Base-by-base conservation (phyloP, 2,888 invertebrate species). In the Ariolimax columbianus region DNA sequence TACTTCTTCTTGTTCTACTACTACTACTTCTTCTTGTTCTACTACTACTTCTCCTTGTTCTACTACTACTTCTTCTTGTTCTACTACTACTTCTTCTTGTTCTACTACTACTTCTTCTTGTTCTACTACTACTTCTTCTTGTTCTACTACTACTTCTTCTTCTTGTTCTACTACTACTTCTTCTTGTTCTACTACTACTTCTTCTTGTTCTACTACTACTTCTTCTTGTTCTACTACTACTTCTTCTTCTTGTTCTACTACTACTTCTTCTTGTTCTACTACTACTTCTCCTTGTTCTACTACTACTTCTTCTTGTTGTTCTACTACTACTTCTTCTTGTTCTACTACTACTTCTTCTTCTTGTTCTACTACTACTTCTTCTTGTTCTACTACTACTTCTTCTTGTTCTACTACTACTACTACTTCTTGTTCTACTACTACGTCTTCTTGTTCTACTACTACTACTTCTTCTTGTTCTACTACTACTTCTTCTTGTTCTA, bases 61-160 rank as follows among this genome's bases (percentile, higher is more conserved):
- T 72, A 26, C 72, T 63, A 26, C 63, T 63, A 26, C n/a, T 63
- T 26, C 26, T 63, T 19, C n/a, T 63, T 63, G 6, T 63, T 19
- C 63, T 63, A 26, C 6, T 63, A 6, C 11, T 63, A 7, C 11
- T 63, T 19, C 63, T 63, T 19, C 26, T 63, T 19, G 6, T 63
- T 26, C 26, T 63, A 26, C 63, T 63, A 7, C 63, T 63, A 26
- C 6, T 63, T 63, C 63, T 63, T 19, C 63, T 63, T 19, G 6
- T 63, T 26, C n/a, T 63, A 26, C 63, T 63, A 26, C 63, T 63
- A 63, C 6, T 63, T 19, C 11, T 63, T 26, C 63, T 63, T n/a
- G n/a, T n/a, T 19, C 63, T 63, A 26, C 63, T 63, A 63, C 63
- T 63, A 63, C 9, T 72, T 33, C 72, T 72, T 72, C 72, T 33